phyloP scores from a whole-genome alignment of 2,797 vertebrate species.

The Artibeus lituratus region DNA sequence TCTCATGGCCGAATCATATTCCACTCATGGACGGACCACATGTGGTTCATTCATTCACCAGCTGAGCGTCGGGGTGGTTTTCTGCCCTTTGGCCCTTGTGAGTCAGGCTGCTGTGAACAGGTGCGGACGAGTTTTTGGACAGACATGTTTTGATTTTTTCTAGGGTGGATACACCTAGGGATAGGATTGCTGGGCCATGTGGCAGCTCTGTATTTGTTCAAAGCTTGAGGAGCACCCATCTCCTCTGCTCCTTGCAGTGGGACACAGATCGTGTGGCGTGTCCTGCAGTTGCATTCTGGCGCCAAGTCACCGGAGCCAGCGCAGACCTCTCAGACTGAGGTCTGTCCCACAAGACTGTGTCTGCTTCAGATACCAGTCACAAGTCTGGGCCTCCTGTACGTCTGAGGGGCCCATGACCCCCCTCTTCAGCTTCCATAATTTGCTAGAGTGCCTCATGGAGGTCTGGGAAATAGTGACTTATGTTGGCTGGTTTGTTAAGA shows the following conservation, averaged over 20 bases:
- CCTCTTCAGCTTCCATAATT: neutral
- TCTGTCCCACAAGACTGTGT: too few relatives aligned
- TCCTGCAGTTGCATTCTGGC: neutral
- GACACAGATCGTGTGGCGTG: neutral
- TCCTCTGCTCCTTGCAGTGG: neutral
- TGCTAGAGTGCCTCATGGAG: neutral
- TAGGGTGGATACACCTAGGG: neutral
- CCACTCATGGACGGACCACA: neutral
- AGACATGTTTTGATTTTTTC: neutral
- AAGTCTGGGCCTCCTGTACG: neutral
- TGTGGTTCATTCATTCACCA: neutral
- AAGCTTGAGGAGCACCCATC: neutral
- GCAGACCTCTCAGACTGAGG: neutral
- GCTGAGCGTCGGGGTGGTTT: neutral
- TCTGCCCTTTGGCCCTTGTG: neutral
- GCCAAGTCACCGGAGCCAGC: accelerated
- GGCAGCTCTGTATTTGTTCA: neutral
- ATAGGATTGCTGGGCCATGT: neutral
- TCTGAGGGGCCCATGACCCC: neutral
- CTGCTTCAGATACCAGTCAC: neutral
- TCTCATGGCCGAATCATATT: neutral
- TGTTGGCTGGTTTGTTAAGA: neutral
- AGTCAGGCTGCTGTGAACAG: too few relatives aligned
- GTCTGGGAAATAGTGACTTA: neutral
- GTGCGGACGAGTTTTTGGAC: too few relatives aligned